phyloP scores from a whole-genome alignment of 2,113 vertebrate species.

The Microtus ochrogaster region DNA sequence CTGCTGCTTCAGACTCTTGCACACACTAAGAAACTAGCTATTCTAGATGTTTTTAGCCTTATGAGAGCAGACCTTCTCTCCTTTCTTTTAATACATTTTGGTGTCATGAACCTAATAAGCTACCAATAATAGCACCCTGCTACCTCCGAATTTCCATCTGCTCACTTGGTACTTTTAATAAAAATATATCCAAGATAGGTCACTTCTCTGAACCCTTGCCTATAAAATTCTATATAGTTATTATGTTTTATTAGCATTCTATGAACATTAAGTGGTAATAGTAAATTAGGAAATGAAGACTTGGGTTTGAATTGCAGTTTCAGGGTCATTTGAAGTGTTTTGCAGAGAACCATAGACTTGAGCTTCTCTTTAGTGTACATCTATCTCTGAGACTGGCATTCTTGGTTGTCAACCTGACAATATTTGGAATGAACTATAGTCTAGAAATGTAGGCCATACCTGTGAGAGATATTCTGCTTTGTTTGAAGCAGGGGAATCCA shows the following conservation, averaged over 20 bases:
- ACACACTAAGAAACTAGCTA: neutral
- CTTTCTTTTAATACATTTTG: neutral
- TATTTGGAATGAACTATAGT: neutral
- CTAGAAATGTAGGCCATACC: neutral
- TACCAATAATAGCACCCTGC: neutral
- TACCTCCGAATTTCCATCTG: neutral
- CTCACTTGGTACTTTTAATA: neutral
- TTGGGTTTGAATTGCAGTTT: slow-evolving; percentile 39
- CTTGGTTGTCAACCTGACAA: neutral
- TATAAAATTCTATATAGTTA: neutral
- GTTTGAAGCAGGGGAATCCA: neutral
- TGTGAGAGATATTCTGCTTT: neutral
- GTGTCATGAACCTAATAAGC: neutral
- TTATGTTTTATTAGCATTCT: slow-evolving; percentile 18
- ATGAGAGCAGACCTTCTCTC: neutral
- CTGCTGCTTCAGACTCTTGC: neutral
- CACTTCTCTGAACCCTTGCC: neutral
- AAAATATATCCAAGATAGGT: neutral
- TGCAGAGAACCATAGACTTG: neutral
- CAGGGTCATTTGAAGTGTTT: slow-evolving; percentile 32
- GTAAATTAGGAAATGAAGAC: slow-evolving; percentile 30
- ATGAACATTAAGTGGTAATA: neutral
- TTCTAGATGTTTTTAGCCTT: neutral
- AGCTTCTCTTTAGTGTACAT: neutral
- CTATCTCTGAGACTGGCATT: neutral